phyloP scores from a whole-genome alignment of 2,797 vertebrate species.

The Catharus ustulatus region DNA sequence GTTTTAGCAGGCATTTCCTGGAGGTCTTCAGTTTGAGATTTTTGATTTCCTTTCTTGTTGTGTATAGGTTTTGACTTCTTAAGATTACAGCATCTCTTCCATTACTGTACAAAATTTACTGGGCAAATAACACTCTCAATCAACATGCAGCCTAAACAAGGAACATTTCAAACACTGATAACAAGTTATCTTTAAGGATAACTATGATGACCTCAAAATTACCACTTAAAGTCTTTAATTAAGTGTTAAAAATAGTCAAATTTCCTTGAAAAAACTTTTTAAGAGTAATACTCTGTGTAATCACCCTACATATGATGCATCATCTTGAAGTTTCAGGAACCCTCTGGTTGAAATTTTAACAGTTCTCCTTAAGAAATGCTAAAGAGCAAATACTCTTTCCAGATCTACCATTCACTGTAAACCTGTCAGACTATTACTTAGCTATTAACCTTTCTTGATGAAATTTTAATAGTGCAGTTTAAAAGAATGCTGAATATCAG shows the following conservation, averaged over 20 bases:
- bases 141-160: not conserved
- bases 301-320: constrained; percentile 32
- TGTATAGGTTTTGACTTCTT: not conserved
- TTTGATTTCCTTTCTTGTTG: not conserved
- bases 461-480: constrained; percentile 55
- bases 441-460: constrained; percentile 59
- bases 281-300: constrained; percentile 1
- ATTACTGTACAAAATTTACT: not conserved
- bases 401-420: constrained; percentile 63
- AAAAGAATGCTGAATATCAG: constrained; percentile 69
- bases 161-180: not conserved
- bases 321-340: constrained; percentile 32
- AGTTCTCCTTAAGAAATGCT: constrained; percentile 57
- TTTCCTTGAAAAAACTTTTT: constrained; percentile 33
- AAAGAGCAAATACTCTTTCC: constrained; percentile 60
- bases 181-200: not conserved
- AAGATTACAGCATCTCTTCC: not conserved
- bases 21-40: not conserved
- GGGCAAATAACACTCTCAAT: not conserved
- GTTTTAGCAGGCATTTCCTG: not conserved
- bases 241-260: constrained; percentile 27
- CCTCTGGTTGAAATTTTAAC: constrained; percentile 46
- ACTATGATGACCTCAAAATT: not conserved
- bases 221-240: constrained; percentile 2
- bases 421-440: constrained; percentile 63